A percentile compares a stretch with the other conserved stretches of the same genome.
phyloP scores from a whole-genome alignment of 1,140 invertebrate species.

The Heliothis subflexa region DNA sequence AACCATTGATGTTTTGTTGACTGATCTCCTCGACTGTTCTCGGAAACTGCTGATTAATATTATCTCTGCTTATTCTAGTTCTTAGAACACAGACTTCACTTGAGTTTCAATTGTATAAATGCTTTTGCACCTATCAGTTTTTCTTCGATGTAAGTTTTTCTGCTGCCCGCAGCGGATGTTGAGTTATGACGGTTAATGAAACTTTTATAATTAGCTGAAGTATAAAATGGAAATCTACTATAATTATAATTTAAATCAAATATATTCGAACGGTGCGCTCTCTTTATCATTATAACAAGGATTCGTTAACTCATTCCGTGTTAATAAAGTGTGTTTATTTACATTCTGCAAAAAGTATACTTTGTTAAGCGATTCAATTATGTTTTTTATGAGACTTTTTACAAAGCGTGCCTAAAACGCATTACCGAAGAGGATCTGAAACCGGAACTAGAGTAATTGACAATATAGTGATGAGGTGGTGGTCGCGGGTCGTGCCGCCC shows the following conservation, averaged over 20 bases:
- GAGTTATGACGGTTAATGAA: slow-evolving; percentile 34
- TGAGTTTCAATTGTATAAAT: slow-evolving; percentile 31
- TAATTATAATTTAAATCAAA: slow-evolving; percentile 40
- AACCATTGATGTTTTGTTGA: slow-evolving; percentile 39
- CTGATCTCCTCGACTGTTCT: slow-evolving; percentile 38
- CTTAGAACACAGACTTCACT: slow-evolving; percentile 27
- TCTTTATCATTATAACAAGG: slow-evolving; percentile 35
- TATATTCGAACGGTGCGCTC: slow-evolving; percentile 35
- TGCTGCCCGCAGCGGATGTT: slow-evolving; percentile 7
- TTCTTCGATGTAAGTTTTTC: slow-evolving; percentile 36
- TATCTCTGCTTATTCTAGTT: slow-evolving; percentile 33
- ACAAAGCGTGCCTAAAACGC: slow-evolving; percentile 59
- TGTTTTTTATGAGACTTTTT: slow-evolving; percentile 62
- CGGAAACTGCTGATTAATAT: slow-evolving; percentile 34
- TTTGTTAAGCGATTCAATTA: slow-evolving; percentile 69
- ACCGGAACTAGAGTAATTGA: slow-evolving; percentile 79
- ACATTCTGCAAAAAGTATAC: slow-evolving; percentile 66
- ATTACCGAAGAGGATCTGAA: slow-evolving; percentile 78
- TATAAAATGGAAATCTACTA: slow-evolving; percentile 15
- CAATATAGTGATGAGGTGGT: slow-evolving; percentile 55
- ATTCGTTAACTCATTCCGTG: slow-evolving; percentile 43
- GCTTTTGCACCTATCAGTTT: slow-evolving; percentile 22
- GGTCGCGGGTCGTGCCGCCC: not conserved
- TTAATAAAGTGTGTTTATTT: slow-evolving; percentile 52
- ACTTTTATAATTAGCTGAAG: slow-evolving; percentile 31